These are phyloP conservation scores for Enteromius thamalakanensis DNA, from an alignment of 2,797 vertebrate species.

Conservation along the genomic window DNA sequence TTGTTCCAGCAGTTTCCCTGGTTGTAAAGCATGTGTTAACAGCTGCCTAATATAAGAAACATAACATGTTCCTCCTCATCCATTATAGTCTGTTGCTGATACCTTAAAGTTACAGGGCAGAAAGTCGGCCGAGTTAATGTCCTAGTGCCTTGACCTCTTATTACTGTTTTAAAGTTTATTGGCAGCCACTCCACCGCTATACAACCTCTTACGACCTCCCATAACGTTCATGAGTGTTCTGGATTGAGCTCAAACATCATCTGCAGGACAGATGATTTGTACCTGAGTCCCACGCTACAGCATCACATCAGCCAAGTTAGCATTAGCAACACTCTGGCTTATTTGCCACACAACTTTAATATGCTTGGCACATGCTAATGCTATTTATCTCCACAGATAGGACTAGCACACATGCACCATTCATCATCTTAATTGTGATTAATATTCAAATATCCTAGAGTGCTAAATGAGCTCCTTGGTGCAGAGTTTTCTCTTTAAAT, in stretches of 20 bases:
- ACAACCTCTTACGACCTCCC: constrained; percentile 27
- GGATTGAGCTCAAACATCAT: constrained; percentile 29
- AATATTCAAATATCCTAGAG: constrained; percentile 51
- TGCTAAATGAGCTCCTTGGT: constrained; percentile 47
- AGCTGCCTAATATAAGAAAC: constrained; percentile 16
- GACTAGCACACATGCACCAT: constrained; percentile 35
- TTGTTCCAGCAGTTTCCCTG: constrained; percentile 3
- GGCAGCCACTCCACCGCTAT: background rate
- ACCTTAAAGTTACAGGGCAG: constrained; percentile 34
- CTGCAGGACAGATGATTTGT: constrained; percentile 49
- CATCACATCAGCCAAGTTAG: constrained; percentile 22
- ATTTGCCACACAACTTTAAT: constrained; percentile 39
- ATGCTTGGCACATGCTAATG: constrained; percentile 47
- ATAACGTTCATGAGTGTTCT: constrained; percentile 23
- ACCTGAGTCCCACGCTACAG: background rate
- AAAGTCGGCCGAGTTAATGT: constrained; percentile 16
- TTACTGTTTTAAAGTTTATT: constrained; percentile 45
- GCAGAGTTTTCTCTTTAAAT: constrained; percentile 37
- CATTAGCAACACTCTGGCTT: constrained; percentile 23
- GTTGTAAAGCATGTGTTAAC: constrained; percentile 37
- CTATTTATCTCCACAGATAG: constrained; percentile 49
- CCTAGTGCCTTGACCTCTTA: constrained; percentile 19
- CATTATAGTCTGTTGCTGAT: constrained; percentile 18
- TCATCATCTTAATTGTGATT: constrained; percentile 52
- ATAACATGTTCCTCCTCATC: constrained; percentile 23